Percentiles rank a stretch among this genome's conserved stretches.
Conservation (phyloP, 2,797 vertebrate genomes). For the Potorous gilbertii region DNA sequence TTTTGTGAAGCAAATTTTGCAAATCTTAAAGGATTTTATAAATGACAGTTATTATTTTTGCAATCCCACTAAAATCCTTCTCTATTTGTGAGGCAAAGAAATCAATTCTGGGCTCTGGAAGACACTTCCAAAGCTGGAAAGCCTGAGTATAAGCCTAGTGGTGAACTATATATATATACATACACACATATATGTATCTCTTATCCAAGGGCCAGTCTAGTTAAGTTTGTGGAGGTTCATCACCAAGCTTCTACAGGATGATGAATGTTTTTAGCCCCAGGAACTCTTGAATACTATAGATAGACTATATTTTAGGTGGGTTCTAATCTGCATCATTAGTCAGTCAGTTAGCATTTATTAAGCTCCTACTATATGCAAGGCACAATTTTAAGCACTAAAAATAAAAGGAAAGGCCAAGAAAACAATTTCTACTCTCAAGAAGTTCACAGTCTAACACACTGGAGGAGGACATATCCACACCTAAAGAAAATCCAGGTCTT, state of each 20-base stretch:
- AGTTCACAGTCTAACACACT: not conserved
- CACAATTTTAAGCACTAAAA: not conserved
- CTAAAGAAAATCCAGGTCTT: not conserved
- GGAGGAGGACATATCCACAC: not conserved
- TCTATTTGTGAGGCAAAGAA: not conserved
- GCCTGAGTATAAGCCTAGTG: not conserved
- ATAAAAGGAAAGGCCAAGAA: not conserved
- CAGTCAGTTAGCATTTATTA: not conserved
- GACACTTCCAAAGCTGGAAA: not conserved
- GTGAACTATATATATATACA: not conserved
- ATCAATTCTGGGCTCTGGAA: not conserved
- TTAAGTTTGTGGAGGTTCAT: not conserved
- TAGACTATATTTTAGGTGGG: not conserved
- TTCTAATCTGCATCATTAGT: not conserved
- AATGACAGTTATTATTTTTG: not conserved
- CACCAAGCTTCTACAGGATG: not conserved
- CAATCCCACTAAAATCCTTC: not conserved
- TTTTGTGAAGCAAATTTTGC: not conserved
- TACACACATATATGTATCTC: not conserved
- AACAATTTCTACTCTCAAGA: not conserved
- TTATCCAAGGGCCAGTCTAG: not conserved
- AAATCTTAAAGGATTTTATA: not conserved
- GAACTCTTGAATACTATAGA: not conserved
- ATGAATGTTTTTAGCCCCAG: not conserved
- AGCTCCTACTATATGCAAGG: not conserved